phyloP scores from a whole-genome alignment of 1,140 invertebrate species.

The Wasmannia auropunctata region DNA sequence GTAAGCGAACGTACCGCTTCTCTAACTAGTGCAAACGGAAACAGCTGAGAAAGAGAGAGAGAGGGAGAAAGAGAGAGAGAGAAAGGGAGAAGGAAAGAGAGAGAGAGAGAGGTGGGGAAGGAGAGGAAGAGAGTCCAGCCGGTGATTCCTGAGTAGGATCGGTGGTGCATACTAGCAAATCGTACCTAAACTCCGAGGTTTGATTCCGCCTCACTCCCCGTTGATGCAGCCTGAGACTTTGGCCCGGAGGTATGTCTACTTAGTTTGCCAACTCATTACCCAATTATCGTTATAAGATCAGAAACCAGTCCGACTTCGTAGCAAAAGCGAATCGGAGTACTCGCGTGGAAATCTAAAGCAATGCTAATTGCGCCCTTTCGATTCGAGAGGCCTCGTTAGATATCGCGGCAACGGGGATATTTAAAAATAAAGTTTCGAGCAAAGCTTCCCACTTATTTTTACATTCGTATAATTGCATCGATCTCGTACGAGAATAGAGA shows the following conservation, averaged over 20 bases:
- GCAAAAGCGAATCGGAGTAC: slow-evolving; percentile 35
- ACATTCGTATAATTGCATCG: neutral
- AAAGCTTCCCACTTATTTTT: neutral
- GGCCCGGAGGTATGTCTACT: slow-evolving; percentile 64
- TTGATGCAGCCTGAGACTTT: slow-evolving; percentile 38
- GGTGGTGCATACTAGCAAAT: slow-evolving; percentile 59
- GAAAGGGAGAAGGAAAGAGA: slow-evolving; percentile 11
- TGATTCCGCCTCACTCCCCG: slow-evolving; percentile 30
- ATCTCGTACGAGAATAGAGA: neutral
- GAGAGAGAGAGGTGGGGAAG: neutral
- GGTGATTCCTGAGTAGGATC: slow-evolving; percentile 31
- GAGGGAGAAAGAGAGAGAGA: neutral
- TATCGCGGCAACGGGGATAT: slow-evolving; percentile 13
- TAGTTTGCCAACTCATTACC: slow-evolving; percentile 73
- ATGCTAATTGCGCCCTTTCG: slow-evolving; percentile 49
- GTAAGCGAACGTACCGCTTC: slow-evolving; percentile 47
- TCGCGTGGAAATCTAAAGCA: slow-evolving; percentile 48
- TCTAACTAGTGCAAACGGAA: slow-evolving; percentile 64
- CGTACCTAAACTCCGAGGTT: slow-evolving; percentile 64
- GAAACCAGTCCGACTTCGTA: slow-evolving; percentile 49
- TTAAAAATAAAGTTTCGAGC: slow-evolving; percentile 23
- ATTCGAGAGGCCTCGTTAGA: slow-evolving; percentile 36
- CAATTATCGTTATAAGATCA: slow-evolving; percentile 65
- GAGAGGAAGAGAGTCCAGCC: slow-evolving; percentile 31
- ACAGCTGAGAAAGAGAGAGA: slow-evolving; percentile 14